Base-by-base conservation (phyloP, 2,888 invertebrate genomes). In the Eulithis testata region DNA sequence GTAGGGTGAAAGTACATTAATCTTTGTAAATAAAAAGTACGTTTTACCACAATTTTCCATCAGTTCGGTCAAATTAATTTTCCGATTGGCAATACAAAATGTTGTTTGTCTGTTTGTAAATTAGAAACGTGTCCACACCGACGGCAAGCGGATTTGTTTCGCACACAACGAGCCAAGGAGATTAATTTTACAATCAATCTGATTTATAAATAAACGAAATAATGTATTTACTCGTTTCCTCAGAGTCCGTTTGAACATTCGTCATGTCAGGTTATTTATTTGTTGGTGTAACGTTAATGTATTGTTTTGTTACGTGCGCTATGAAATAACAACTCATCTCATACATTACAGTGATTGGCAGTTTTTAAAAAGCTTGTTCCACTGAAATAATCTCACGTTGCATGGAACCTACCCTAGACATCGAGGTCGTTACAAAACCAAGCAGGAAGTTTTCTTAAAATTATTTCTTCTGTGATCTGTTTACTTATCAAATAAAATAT, bases 41-140 rank as follows among this genome's bases (percentile, higher is more conserved):
- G 49, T 54, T 54, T 3, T 40, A 51, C 11, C 40, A 11, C 44
- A 31, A 51, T 54, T 49, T 60, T 49, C 9, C 44, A 44, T 61
- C 45, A 44, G 59, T n/a, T 60, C 37, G 52, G 60, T 60, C 50
- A 52, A 67, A 60, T 67, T 60, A 67, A 53, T 67, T 59, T 57
- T 44, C 36, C 52, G 36, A 62, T 63, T 69, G 64, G 27, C 60
- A 51, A 51, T 61, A 65, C 51, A 65, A 66, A 72, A 68, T 68
- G 71, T 75, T 79, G 74, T 74, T 72, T 74, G 67, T 70, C 49
- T 55, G 65, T 79, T 75, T 76, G 72, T 73, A 82, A 84, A 84
- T 83, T 79, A 82, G 79, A 82, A 84, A 84, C 83, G 83, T 84
- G 83, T 80, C 78, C 73, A 66, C 68, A 54, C 21, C 66, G 60